phyloP scores from a whole-genome alignment of 2,113 vertebrate species.

The Ptilonorhynchus violaceus region DNA sequence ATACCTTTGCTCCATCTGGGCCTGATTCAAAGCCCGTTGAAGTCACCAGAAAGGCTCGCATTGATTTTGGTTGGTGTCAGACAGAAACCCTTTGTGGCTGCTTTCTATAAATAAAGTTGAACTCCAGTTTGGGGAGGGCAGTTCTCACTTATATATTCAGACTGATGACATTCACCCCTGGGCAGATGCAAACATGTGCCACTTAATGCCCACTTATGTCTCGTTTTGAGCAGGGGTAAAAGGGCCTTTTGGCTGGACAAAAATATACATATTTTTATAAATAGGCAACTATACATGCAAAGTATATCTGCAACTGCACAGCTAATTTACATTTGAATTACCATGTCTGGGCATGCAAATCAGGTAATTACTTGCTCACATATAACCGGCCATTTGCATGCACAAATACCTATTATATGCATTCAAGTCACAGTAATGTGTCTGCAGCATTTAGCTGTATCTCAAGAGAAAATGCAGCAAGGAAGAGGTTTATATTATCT shows the following conservation, averaged over 20 bases:
- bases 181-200: background rate
- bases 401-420: conserved; percentile 59
- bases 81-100: conserved; percentile 1
- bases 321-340: conserved; percentile 67
- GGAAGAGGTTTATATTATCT: conserved; percentile 40
- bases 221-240: background rate
- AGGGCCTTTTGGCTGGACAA: background rate
- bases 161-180: background rate
- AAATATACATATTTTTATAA: conserved; percentile 35
- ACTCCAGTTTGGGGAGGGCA: background rate
- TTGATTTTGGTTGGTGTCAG: background rate
- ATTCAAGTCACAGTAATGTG: conserved; percentile 40
- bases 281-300: conserved; percentile 10
- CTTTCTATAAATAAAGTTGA: conserved; percentile 23
- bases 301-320: conserved; percentile 43
- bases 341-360: conserved; percentile 63
- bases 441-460: conserved; percentile 32
- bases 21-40: background rate
- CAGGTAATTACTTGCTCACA: conserved; percentile 62
- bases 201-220: background rate
- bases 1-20: background rate
- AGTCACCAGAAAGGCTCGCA: background rate
- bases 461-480: background rate
- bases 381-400: conserved; percentile 50
- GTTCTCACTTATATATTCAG: background rate